Base-by-base conservation (phyloP, 2,888 invertebrate species). In the Azorinus chamasolen region DNA sequence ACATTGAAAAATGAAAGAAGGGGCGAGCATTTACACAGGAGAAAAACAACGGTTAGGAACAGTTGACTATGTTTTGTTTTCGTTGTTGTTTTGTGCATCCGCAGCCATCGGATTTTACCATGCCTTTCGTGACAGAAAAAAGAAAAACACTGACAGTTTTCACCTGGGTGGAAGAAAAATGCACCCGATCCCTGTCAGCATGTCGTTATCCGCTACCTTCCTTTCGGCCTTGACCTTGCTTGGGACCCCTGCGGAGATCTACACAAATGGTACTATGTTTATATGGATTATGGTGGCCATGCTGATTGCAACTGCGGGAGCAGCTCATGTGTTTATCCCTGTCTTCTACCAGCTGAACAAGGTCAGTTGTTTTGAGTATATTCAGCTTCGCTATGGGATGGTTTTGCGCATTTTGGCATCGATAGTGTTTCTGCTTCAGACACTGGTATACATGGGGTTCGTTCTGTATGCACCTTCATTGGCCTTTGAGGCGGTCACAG, bases 401-500 rank as follows among this genome's bases (percentile, higher is more conserved):
- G 12, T 59, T 0, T 53, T 54, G 1, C 39, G 72, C 25, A 24
- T 63, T 20, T n/a, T 61, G n/a, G 65, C 65, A 16, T 59, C 64
- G 4, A 24, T 65, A 39, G 24, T 65, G 14, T 72, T 72, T 41
- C 45, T 65, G 32, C 20, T 72, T 4, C 65, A 65, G 25, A 72
- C 72, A 1, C 59, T 72, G 4, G 39, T 65, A 2, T 72, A 61
- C 41, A 65, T 72, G 72, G 72, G 72, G 6, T 72, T 72, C 20
- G 70, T 64, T 18, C 46, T 74, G 41, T 68, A 74, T 32, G 74
- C 68, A 16, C 68, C 68, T 8, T 68, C 68, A 2, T 46, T 69
- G 46, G 64, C 61, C 1, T 61, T 70, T 18, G 87, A 95, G 95
- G 80, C 94, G 97, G 97, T 97, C 53, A 96, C 97, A 58, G 96